Conservation (phyloP, 2,797 vertebrate species). For the Hippopotamyrus pictus region DNA sequence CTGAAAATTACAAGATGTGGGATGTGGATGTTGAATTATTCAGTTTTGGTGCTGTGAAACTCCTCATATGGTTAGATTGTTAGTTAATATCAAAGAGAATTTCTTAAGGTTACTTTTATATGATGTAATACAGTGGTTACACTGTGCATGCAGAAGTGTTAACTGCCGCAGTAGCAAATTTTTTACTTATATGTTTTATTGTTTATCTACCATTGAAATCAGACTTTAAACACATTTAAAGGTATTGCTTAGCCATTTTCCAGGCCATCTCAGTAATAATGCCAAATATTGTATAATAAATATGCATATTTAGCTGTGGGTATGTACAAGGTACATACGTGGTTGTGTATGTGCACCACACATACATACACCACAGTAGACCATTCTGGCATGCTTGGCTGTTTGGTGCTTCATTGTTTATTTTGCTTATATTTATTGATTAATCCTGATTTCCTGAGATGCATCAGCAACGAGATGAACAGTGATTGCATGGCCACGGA, state of each 20-base stretch:
- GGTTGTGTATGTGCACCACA: slow-evolving; percentile 15
- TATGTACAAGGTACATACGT: slow-evolving; percentile 9
- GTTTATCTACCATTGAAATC: background rate
- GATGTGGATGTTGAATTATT: background rate
- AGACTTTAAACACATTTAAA: background rate
- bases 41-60: background rate
- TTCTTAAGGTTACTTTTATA: background rate
- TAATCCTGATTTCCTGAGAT: background rate
- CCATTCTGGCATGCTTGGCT: slow-evolving; percentile 25
- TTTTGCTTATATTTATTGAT: background rate
- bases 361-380: background rate
- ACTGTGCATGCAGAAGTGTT: background rate
- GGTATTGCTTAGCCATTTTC: background rate
- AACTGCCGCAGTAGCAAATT: background rate
- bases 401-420: slow-evolving; percentile 12
- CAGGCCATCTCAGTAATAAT: background rate
- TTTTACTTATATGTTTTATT: background rate
- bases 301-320: background rate
- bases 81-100: background rate
- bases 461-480: background rate
- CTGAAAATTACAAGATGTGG: slow-evolving; percentile 3
- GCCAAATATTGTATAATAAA: background rate
- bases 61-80: background rate
- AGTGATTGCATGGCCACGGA: slow-evolving; percentile 6
- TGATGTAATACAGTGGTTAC: background rate